Conservation (phyloP, 2,113 vertebrate genomes). For the Eurystomus gularis region DNA sequence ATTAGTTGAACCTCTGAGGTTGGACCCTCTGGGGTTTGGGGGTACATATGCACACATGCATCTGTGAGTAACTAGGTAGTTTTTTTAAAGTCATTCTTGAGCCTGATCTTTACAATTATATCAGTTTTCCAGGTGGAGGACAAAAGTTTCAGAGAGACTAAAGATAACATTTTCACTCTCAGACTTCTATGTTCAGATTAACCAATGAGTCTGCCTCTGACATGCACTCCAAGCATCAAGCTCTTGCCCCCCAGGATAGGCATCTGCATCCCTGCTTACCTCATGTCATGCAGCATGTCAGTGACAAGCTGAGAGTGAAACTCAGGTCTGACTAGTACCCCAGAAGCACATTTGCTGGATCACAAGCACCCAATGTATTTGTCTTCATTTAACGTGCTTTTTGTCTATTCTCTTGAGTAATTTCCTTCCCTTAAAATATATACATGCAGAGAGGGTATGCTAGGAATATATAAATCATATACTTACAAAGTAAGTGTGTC, state of each 20-base stretch:
- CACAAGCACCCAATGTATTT: neutral
- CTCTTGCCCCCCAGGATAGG: neutral
- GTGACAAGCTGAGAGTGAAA: neutral
- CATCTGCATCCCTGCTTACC: neutral
- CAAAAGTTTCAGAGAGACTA: neutral
- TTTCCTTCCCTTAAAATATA: conserved; percentile 28
- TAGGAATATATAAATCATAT: conserved; percentile 48
- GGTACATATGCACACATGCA: accelerated
- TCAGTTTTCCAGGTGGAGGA: neutral
- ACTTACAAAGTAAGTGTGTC: conserved; percentile 22
- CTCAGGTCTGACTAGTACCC: neutral
- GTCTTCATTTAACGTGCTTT: conserved; percentile 46
- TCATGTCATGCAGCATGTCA: neutral
- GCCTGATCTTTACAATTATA: neutral
- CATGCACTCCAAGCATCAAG: neutral
- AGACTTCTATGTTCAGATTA: neutral
- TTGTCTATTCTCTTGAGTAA: conserved; percentile 31
- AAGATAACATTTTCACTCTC: neutral
- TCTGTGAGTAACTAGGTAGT: neutral
- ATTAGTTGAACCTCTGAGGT: neutral
- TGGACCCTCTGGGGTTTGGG: no score
- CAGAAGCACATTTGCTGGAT: neutral
- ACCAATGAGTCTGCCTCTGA: neutral
- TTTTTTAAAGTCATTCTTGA: neutral
- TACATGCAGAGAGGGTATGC: no score